Evolutionary conservation across 2,797 vertebrate species (phyloP).

Genomic region (Aulostomus chinensis): DNA sequence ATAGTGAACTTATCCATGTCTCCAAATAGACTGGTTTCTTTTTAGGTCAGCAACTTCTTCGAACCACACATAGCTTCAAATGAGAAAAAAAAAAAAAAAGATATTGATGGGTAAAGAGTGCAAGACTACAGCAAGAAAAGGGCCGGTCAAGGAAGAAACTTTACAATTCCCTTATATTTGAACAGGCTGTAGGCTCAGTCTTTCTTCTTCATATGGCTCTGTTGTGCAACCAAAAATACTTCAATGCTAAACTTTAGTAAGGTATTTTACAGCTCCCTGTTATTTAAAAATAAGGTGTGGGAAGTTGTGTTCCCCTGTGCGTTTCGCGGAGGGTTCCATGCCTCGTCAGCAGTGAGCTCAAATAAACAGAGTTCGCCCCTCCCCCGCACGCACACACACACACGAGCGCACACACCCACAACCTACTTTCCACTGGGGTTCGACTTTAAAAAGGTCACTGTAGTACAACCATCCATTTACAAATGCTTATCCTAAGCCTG

Average conservation of each 20-base stretch:
- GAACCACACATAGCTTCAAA: constrained; percentile 33
- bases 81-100: constrained; percentile 30
- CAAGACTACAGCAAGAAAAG: constrained; percentile 17
- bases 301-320: constrained; percentile 18
- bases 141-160: constrained; percentile 10
- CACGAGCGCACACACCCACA: too few relatives aligned
- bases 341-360: constrained; percentile 8
- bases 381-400: too few relatives aligned
- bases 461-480: not conserved
- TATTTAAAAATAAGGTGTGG: constrained; percentile 19
- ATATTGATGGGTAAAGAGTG: constrained; percentile 37
- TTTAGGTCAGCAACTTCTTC: constrained; percentile 51
- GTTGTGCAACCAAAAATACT: constrained; percentile 33
- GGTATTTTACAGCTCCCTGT: too few relatives aligned
- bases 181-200: constrained; percentile 42
- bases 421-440: constrained; percentile 14
- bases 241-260: constrained; percentile 26
- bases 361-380: too few relatives aligned
- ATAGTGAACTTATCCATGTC: constrained; percentile 44
- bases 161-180: constrained; percentile 38
- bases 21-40: constrained; percentile 34
- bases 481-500: too few relatives aligned
- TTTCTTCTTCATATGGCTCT: constrained; percentile 34
- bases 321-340: constrained; percentile 24
- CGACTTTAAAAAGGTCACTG: constrained; percentile 28